Percentiles rank a stretch among this genome's conserved stretches.
These are phyloP conservation scores for Sapayoa aenigma DNA, from an alignment of 2,113 vertebrate species.

Conservation along the genomic window DNA sequence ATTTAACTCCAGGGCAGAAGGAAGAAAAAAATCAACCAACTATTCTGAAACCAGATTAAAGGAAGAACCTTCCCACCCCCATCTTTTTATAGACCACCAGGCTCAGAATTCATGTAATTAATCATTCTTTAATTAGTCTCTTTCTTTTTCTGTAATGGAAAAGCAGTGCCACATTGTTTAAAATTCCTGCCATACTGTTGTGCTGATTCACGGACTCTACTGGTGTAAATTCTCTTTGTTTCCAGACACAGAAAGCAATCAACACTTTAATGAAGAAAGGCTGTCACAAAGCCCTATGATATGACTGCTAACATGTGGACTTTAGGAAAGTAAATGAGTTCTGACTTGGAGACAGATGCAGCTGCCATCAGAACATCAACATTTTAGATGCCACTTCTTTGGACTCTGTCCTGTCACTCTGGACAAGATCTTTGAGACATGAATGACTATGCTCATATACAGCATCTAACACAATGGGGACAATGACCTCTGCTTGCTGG, in stretches of 20 bases:
- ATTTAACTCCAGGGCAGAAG: conserved; percentile 34
- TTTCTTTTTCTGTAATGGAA: conserved; percentile 23
- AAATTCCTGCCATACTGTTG: conserved; percentile 48
- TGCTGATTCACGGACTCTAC: not conserved
- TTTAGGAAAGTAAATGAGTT: not conserved
- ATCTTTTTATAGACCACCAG: conserved; percentile 20
- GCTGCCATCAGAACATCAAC: not conserved
- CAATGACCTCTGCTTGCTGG: not conserved
- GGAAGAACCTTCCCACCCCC: not conserved
- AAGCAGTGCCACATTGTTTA: conserved; percentile 8
- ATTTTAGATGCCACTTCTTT: not conserved
- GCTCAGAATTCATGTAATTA: conserved; percentile 36
- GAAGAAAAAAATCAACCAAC: not conserved
- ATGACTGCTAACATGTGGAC: not conserved
- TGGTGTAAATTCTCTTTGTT: conserved; percentile 33
- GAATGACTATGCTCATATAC: not conserved
- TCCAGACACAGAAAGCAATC: conserved; percentile 31
- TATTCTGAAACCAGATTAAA: conserved; percentile 42
- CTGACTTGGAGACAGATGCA: not conserved
- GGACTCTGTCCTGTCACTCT: not conserved
- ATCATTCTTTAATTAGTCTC: conserved; percentile 45
- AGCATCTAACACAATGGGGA: not conserved
- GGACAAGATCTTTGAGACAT: not conserved
- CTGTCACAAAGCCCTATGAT: not conserved
- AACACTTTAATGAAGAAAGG: conserved; percentile 5